A percentile compares a stretch with the other conserved stretches of the same genome.
Conservation (phyloP, 2,797 vertebrate genomes). For the Crenichthys baileyi region DNA sequence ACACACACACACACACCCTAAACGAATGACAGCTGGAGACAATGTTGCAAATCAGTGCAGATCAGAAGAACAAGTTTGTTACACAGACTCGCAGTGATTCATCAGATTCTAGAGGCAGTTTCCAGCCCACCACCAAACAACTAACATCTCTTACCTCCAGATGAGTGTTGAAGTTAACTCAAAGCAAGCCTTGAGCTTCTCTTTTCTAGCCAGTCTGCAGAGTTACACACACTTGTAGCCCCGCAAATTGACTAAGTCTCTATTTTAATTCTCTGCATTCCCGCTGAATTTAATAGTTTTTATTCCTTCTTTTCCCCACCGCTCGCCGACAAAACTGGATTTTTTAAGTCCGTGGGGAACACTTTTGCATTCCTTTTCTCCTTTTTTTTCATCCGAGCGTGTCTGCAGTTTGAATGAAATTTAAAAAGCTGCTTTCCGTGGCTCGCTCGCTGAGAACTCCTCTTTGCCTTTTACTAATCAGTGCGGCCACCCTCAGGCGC, state of each 20-base stretch:
- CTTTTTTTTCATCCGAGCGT: constrained; percentile 27
- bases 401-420: constrained; percentile 36
- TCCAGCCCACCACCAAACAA: constrained; percentile 24
- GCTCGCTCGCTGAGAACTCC: constrained; percentile 61
- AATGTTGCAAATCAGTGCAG: constrained; percentile 25
- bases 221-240: constrained; percentile 35
- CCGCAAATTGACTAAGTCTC: constrained; percentile 49
- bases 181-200: constrained; percentile 21
- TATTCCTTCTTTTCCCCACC: constrained; percentile 4
- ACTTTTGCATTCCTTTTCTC: constrained; percentile 16
- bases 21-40: constrained; percentile 9
- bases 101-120: constrained; percentile 15
- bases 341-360: constrained; percentile 29
- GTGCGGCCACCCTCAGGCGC: constrained; percentile 71
- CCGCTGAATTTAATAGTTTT: constrained; percentile 39
- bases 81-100: constrained; percentile 9
- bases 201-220: constrained; percentile 30
- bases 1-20: constrained; percentile 23
- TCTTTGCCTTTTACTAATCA: constrained; percentile 74
- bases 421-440: constrained; percentile 41
- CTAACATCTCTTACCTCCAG: constrained; percentile 65
- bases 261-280: constrained; percentile 73
- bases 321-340: constrained; percentile 32
- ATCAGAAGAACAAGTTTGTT: constrained; percentile 30
- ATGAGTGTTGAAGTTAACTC: constrained; percentile 49